Conservation (phyloP, 2,113 vertebrate species). For the Campylomormyrus numenius region DNA sequence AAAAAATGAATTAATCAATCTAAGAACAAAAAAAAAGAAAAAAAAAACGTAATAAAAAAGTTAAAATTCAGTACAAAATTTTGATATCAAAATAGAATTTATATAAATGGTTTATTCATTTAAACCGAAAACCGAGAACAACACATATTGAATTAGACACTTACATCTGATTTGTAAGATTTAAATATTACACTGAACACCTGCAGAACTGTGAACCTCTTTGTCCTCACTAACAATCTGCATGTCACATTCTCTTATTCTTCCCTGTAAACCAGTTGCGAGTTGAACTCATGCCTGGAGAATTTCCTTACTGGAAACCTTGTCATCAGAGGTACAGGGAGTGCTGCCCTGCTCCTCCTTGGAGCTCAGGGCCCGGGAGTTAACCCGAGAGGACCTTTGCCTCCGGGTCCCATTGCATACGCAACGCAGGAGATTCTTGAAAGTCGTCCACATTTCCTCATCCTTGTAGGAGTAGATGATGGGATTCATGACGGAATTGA, state of each 20-base stretch:
- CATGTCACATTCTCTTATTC: background rate
- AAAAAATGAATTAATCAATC: background rate
- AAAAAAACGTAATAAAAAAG: background rate
- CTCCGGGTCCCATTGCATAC: conserved; percentile 64
- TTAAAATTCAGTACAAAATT: background rate
- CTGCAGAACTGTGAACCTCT: background rate
- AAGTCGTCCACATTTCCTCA: conserved; percentile 88
- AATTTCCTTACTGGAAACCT: conserved; percentile 37
- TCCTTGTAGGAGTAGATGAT: conserved; percentile 98
- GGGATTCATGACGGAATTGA: conserved; percentile 95
- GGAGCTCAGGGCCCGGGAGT: conserved; percentile 65
- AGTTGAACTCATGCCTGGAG: conserved; percentile 42
- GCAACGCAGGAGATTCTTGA: conserved; percentile 82
- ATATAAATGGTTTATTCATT: background rate
- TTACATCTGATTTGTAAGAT: background rate
- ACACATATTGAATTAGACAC: background rate
- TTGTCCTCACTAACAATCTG: background rate
- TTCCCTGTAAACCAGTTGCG: no score
- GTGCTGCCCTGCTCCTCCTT: conserved; percentile 56
- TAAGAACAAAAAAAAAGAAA: background rate
- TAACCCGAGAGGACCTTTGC: conserved; percentile 67
- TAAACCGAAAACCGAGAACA: background rate
- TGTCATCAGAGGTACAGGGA: conserved; percentile 51
- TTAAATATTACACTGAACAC: background rate
- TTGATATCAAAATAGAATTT: background rate